phyloP scores from a whole-genome alignment of 2,888 invertebrate species.

The Ophion ventricosus region DNA sequence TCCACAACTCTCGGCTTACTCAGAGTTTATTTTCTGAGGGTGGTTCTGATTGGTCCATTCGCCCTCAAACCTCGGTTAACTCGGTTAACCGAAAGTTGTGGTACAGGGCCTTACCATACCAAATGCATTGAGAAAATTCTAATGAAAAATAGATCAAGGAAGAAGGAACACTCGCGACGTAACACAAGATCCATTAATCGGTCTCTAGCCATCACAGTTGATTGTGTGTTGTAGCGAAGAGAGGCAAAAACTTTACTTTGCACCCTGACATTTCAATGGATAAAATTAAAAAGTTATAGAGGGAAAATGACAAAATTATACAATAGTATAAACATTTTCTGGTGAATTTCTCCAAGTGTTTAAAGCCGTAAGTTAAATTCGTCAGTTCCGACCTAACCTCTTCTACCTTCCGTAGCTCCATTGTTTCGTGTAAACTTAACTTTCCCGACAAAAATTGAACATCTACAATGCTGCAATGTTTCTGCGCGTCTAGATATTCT shows the following conservation, averaged over 20 bases:
- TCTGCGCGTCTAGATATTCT: neutral
- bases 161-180: too few species aligned
- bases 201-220: neutral
- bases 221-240: neutral
- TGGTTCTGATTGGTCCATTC: too few species aligned
- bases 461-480: neutral
- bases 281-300: neutral
- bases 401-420: neutral
- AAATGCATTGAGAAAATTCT: too few species aligned
- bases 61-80: too few species aligned
- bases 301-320: neutral
- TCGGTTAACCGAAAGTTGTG: too few species aligned
- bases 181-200: neutral
- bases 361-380: neutral
- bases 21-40: too few species aligned
- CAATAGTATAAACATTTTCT: neutral
- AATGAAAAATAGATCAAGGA: too few species aligned
- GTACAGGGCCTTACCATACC: too few species aligned
- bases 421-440: neutral
- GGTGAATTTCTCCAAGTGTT: neutral
- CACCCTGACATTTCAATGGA: neutral
- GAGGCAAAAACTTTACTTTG: neutral
- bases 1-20: too few species aligned
- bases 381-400: constrained; percentile 15
- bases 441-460: neutral